These are phyloP conservation scores for Dermatophagoides farinae DNA, from an alignment of 1,140 invertebrate species.

Conservation along the genomic window DNA sequence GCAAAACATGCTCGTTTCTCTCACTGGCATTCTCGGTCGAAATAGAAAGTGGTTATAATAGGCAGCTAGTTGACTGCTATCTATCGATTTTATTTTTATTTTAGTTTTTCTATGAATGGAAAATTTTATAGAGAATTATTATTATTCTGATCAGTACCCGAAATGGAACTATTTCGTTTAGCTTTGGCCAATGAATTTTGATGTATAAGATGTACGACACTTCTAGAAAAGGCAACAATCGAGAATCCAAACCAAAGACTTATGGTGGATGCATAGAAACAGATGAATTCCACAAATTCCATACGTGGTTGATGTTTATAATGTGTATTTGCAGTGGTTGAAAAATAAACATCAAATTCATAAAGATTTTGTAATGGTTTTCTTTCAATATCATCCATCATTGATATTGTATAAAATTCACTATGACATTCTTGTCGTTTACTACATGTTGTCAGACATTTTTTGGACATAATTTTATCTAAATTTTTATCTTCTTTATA, in stretches of 20 bases:
- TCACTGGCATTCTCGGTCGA: too few species aligned
- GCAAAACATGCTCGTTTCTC: too few species aligned
- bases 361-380: not conserved
- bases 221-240: not conserved
- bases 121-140: too few species aligned
- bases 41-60: too few species aligned
- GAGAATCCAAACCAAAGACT: slow-evolving; percentile 12
- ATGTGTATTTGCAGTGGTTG: not conserved
- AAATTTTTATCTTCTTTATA: slow-evolving; percentile 4
- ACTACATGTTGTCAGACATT: not conserved
- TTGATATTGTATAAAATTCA: not conserved
- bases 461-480: slow-evolving; percentile 3
- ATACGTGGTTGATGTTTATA: slow-evolving; percentile 7
- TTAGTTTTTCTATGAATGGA: too few species aligned
- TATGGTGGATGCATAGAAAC: not conserved
- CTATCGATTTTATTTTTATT: too few species aligned
- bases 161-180: too few species aligned
- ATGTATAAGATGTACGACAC: too few species aligned
- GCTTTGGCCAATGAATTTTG: not conserved
- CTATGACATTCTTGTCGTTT: slow-evolving; percentile 6
- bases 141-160: too few species aligned
- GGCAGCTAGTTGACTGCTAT: too few species aligned
- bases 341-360: slow-evolving; percentile 3
- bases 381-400: slow-evolving; percentile 3
- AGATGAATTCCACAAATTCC: slow-evolving; percentile 6